A percentile compares a stretch with the other conserved stretches of the same genome.
Conservation (phyloP, 2,888 invertebrate genomes). For the Drosophila pseudotalamancana region DNA sequence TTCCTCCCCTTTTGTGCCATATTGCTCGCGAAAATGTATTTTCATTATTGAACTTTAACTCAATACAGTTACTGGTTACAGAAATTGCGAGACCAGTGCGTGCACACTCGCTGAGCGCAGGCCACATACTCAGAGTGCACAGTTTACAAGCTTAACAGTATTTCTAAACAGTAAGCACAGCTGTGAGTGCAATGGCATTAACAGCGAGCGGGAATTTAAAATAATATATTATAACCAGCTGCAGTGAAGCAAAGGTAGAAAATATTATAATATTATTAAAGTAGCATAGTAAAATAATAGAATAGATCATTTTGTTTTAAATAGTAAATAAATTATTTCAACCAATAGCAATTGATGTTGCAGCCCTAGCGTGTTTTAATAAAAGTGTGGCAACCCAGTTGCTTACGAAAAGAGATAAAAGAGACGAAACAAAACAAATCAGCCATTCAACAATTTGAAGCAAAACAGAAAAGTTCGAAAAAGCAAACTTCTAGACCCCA, state of each 20-base stretch:
- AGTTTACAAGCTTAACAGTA: not conserved
- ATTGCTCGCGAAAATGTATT: conserved; percentile 84
- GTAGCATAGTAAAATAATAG: too few species aligned
- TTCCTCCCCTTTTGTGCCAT: conserved; percentile 84
- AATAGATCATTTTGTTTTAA: too few species aligned
- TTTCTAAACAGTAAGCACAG: not conserved
- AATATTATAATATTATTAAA: too few species aligned
- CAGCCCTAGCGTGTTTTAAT: conserved; percentile 2
- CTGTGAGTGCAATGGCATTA: not conserved
- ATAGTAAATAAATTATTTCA: too few species aligned
- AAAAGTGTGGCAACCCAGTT: conserved; percentile 25
- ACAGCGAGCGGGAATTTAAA: conserved; percentile 11
- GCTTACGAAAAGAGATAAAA: conserved; percentile 46
- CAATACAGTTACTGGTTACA: conserved; percentile 5
- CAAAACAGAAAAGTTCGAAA: conserved; percentile 40
- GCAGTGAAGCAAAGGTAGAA: too few species aligned
- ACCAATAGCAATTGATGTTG: not conserved
- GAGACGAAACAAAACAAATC: conserved; percentile 52
- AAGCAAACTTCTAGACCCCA: conserved; percentile 25
- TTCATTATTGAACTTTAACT: conserved; percentile 78
- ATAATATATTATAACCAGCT: not conserved
- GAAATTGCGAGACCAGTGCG: conserved; percentile 13
- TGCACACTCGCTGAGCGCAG: conserved; percentile 25
- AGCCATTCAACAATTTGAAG: conserved; percentile 54
- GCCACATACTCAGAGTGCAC: conserved; percentile 26